Evolutionary conservation across 2,888 invertebrate species (phyloP).

Genomic region (Frankliniella intonsa): DNA sequence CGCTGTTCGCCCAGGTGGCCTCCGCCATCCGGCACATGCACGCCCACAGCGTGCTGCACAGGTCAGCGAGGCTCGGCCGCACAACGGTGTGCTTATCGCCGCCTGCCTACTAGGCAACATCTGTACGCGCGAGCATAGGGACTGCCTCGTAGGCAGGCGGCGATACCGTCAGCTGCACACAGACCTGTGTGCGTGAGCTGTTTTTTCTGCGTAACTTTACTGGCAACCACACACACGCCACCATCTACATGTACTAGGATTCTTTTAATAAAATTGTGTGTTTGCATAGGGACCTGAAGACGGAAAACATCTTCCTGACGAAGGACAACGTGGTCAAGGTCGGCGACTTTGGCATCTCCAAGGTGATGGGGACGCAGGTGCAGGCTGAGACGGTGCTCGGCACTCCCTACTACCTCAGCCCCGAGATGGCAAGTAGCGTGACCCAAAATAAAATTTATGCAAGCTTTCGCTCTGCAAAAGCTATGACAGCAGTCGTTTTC

Average conservation of each 20-base stretch:
- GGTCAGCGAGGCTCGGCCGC: constrained; percentile 43
- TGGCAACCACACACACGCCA: too few relatives aligned
- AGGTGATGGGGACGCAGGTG: constrained; percentile 62
- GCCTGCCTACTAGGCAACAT: too few relatives aligned
- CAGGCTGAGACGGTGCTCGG: constrained; percentile 67
- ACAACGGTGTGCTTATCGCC: neutral
- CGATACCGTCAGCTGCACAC: too few relatives aligned
- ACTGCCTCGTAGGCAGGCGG: too few relatives aligned
- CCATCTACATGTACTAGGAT: too few relatives aligned
- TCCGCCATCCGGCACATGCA: constrained; percentile 68
- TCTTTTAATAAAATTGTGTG: constrained; percentile 26
- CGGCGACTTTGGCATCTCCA: constrained; percentile 72
- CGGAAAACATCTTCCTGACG: constrained; percentile 68
- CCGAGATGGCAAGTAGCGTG: constrained; percentile 58
- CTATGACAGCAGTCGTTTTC: too few relatives aligned
- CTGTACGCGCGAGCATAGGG: too few relatives aligned
- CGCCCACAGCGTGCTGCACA: constrained; percentile 59
- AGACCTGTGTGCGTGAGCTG: too few relatives aligned
- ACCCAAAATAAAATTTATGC: neutral
- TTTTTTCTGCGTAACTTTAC: too few relatives aligned
- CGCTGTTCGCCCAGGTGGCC: constrained; percentile 41
- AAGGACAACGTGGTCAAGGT: constrained; percentile 62
- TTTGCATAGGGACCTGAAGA: constrained; percentile 61
- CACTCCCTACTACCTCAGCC: constrained; percentile 68
- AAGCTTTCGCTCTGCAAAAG: too few relatives aligned